phyloP scores from a whole-genome alignment of 2,888 invertebrate species.

The Invenusta paracnida region DNA sequence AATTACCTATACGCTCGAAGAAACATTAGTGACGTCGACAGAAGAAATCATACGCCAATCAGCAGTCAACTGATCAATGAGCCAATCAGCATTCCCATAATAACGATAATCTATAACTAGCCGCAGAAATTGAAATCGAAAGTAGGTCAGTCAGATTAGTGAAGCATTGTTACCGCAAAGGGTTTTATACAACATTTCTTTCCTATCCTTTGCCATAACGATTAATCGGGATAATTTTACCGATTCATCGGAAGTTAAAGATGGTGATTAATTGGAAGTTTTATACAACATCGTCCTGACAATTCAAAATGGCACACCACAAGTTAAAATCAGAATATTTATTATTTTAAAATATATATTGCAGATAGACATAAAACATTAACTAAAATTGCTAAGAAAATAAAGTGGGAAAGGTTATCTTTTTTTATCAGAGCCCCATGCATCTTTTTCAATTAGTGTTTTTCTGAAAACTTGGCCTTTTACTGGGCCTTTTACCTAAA shows the following conservation, averaged over 20 bases:
- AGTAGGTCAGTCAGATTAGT: slow-evolving; percentile 9
- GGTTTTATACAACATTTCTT: background rate
- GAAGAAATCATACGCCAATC: background rate
- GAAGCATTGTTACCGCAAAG: background rate
- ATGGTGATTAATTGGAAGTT: background rate
- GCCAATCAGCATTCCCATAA: slow-evolving; percentile 7
- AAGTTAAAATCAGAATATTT: background rate
- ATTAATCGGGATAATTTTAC: slow-evolving; percentile 19
- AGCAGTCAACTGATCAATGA: background rate
- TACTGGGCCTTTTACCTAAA: too few relatives aligned
- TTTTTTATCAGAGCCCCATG: too few relatives aligned
- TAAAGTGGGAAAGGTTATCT: too few relatives aligned
- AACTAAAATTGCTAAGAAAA: too few relatives aligned
- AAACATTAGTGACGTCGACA: background rate
- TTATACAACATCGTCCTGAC: slow-evolving; percentile 11
- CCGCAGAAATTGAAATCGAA: background rate
- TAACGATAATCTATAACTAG: background rate
- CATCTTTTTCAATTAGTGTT: too few relatives aligned
- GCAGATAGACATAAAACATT: too few relatives aligned
- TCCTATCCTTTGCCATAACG: slow-evolving; percentile 13
- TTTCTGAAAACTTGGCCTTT: too few relatives aligned
- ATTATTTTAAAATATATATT: too few relatives aligned
- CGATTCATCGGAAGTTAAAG: background rate
- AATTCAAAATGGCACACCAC: background rate
- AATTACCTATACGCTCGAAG: background rate